A percentile compares a stretch with the other conserved stretches of the same genome.
phyloP scores from a whole-genome alignment of 2,888 invertebrate species.

The Agapostemon virescens region DNA sequence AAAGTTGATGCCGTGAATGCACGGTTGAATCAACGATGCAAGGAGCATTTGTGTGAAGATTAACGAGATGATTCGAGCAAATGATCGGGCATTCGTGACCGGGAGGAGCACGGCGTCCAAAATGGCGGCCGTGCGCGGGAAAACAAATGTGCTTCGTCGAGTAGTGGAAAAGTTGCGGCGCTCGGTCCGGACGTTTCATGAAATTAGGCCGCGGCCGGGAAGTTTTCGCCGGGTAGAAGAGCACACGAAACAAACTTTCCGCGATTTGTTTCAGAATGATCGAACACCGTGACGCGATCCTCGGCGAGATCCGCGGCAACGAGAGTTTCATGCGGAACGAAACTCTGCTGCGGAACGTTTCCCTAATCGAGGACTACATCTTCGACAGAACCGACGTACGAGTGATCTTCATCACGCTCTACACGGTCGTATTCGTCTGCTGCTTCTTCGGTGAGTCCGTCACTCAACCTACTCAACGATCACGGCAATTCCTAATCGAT shows the following conservation, averaged over 20 bases:
- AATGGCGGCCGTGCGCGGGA: background rate
- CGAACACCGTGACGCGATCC: constrained; percentile 23
- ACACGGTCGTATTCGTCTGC: constrained; percentile 89
- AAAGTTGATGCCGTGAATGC: background rate
- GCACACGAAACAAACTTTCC: background rate
- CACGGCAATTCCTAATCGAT: too few relatives aligned
- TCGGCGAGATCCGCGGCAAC: constrained; percentile 58
- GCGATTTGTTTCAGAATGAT: constrained; percentile 56
- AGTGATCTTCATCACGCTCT: constrained; percentile 88
- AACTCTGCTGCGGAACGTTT: constrained; percentile 53
- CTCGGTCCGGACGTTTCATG: background rate
- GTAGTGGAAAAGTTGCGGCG: background rate
- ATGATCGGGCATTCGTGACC: background rate
- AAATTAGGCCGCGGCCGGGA: background rate
- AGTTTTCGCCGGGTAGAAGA: background rate
- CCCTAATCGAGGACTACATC: constrained; percentile 84
- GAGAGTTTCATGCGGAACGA: constrained; percentile 46
- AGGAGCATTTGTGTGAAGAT: background rate
- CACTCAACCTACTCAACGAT: background rate
- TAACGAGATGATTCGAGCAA: background rate
- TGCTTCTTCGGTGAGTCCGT: constrained; percentile 91
- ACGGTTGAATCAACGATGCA: background rate
- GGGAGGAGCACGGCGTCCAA: background rate
- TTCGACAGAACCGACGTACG: constrained; percentile 88
- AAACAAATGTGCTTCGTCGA: background rate